A percentile compares a stretch with the other conserved stretches of the same genome.
Conservation (phyloP, 2,797 vertebrate species). For the Eospalax fontanierii region DNA sequence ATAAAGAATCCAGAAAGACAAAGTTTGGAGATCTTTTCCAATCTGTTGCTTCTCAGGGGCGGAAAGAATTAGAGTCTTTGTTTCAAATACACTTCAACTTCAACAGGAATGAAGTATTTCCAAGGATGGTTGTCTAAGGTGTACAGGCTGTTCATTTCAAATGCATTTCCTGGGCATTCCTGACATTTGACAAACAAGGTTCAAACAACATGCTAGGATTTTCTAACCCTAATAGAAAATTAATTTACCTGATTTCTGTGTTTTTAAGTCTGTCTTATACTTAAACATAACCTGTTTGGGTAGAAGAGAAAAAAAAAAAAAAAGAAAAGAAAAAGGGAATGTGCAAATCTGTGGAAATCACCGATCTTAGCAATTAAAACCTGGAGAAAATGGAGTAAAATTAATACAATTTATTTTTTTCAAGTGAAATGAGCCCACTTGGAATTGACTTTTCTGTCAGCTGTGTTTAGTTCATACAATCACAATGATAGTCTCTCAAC, state of each 20-base stretch:
- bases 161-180: constrained; percentile 7
- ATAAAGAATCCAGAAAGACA: constrained; percentile 2
- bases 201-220: constrained; percentile 24
- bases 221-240: background rate
- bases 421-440: constrained; percentile 61
- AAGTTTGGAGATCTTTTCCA: background rate
- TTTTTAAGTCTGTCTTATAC: background rate
- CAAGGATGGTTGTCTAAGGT: background rate
- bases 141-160: background rate
- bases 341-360: background rate
- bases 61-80: background rate
- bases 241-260: background rate
- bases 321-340: no score
- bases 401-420: constrained; percentile 32
- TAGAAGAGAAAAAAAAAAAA: background rate
- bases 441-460: constrained; percentile 70
- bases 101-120: background rate
- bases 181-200: constrained; percentile 21
- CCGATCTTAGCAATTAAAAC: constrained; percentile 41
- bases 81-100: background rate
- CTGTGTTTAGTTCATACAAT: constrained; percentile 57
- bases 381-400: background rate
- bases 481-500: constrained; percentile 70
- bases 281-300: constrained; percentile 14
- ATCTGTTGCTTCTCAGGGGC: background rate